Percentiles rank a stretch among this genome's conserved stretches.
Conservation (phyloP, 2,888 invertebrate species). For the Schizotus pectinicornis region DNA sequence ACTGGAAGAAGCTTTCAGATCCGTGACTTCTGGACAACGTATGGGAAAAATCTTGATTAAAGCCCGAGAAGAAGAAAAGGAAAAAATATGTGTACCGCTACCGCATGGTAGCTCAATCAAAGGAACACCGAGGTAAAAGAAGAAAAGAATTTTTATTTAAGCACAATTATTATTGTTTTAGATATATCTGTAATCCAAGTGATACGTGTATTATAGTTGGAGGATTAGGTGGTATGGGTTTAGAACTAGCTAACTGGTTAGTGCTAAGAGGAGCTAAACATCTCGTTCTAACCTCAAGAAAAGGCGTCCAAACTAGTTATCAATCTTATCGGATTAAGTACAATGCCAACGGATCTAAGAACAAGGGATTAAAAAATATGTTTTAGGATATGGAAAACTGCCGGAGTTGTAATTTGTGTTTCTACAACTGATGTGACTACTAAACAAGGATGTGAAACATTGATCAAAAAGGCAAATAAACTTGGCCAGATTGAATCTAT, state of each 20-base stretch:
- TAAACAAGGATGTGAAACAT: slow-evolving; percentile 70
- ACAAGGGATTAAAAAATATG: neutral
- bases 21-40: slow-evolving; percentile 73
- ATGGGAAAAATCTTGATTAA: slow-evolving; percentile 74
- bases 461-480: slow-evolving; percentile 68
- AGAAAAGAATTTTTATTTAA: no score
- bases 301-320: slow-evolving; percentile 28
- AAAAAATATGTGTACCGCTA: slow-evolving; percentile 3
- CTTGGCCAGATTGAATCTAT: slow-evolving; percentile 81
- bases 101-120: slow-evolving; percentile 1
- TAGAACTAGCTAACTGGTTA: slow-evolving; percentile 88
- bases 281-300: slow-evolving; percentile 74
- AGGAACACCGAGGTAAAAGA: slow-evolving; percentile 19
- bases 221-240: slow-evolving; percentile 91
- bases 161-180: neutral
- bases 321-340: slow-evolving; percentile 38
- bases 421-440: slow-evolving; percentile 76
- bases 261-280: slow-evolving; percentile 80
- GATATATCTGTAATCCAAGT: slow-evolving; percentile 15
- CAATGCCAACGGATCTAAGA: slow-evolving; percentile 8
- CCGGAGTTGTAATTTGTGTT: slow-evolving; percentile 72
- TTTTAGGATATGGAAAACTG: slow-evolving; percentile 70
- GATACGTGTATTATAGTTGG: slow-evolving; percentile 70
- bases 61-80: slow-evolving; percentile 47
- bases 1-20: slow-evolving; percentile 74